Evolutionary conservation across 2,113 vertebrate genomes (phyloP).

Genomic region (Tragelaphus buxtoni): DNA sequence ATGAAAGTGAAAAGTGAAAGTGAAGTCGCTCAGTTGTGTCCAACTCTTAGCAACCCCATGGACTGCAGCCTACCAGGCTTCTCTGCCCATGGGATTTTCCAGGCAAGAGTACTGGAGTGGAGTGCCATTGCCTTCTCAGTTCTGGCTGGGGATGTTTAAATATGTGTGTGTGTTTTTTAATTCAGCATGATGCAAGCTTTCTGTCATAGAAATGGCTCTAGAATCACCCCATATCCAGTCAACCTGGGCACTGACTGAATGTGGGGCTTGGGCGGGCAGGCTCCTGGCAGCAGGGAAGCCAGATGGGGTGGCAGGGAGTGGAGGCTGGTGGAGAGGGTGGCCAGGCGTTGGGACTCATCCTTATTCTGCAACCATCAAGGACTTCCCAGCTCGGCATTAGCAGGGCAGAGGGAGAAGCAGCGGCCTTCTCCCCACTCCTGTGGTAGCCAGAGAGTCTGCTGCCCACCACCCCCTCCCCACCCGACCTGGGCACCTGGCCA

Average conservation of each 20-base stretch:
- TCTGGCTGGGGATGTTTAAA: neutral
- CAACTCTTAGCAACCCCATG: too few species aligned
- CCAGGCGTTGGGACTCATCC: fast-evolving
- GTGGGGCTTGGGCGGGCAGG: neutral
- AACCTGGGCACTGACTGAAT: neutral
- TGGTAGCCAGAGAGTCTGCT: neutral
- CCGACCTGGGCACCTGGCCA: neutral
- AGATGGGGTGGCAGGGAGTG: neutral
- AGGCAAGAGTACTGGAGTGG: too few species aligned
- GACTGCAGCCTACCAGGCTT: too few species aligned
- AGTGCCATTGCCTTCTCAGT: too few species aligned
- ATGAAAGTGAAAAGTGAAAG: too few species aligned
- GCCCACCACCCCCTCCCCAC: neutral
- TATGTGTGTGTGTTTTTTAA: neutral
- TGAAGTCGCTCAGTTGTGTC: too few species aligned
- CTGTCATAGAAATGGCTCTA: neutral
- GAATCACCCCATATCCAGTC: neutral
- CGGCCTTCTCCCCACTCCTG: neutral
- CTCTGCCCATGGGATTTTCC: too few species aligned
- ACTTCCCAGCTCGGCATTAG: neutral
- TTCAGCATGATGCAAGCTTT: neutral
- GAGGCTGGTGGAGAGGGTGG: neutral
- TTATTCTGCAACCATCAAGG: neutral
- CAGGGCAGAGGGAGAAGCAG: fast-evolving
- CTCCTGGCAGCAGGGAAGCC: neutral